These are phyloP conservation scores for Vesta saturnalis DNA, from an alignment of 2,888 invertebrate genomes.

Conservation along the genomic window DNA sequence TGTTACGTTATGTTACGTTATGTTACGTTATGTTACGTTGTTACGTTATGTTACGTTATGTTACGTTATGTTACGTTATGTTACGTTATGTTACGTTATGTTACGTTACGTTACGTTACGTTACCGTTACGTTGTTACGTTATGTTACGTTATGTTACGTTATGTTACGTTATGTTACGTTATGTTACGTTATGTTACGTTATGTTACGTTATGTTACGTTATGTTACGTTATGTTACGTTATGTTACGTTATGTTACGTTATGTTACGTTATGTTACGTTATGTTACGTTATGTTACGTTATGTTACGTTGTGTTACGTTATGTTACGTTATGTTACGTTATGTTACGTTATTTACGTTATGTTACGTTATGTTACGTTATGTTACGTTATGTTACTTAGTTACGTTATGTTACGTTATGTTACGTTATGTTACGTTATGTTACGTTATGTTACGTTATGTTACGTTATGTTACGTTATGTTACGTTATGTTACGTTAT, in stretches of 20 bases:
- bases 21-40: background rate
- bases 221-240: background rate
- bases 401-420: background rate
- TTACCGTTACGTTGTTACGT: background rate
- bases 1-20: background rate
- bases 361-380: no score
- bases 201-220: background rate
- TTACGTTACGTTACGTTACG: slow-evolving; percentile 6
- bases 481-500: slow-evolving; percentile 1
- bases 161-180: slow-evolving; percentile 8
- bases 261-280: background rate
- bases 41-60: background rate
- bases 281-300: background rate
- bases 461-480: background rate
- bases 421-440: background rate
- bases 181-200: background rate
- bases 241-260: background rate
- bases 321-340: background rate
- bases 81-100: background rate
- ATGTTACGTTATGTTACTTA: no score
- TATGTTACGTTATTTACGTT: no score
- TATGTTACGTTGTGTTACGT: background rate
- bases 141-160: background rate
- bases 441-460: background rate
- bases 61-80: background rate